A percentile compares a stretch with the other conserved stretches of the same genome.
phyloP scores from a whole-genome alignment of 1,140 invertebrate genomes.

The Drosophila parabipectinata region DNA sequence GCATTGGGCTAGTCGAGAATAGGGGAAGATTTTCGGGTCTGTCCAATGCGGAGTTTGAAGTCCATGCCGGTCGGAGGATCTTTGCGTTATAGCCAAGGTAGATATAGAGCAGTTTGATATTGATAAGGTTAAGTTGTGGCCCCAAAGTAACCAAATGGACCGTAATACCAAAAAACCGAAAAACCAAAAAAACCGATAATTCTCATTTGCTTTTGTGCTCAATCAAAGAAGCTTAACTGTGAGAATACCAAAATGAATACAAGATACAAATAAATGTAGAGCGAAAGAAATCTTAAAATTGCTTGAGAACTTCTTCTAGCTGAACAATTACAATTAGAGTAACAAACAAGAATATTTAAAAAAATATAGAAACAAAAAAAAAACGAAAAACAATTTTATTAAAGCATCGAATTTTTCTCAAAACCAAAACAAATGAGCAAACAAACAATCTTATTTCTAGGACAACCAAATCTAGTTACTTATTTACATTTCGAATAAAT shows the following conservation, averaged over 20 bases:
- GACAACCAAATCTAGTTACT: conserved; percentile 49
- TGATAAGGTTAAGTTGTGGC: conserved; percentile 55
- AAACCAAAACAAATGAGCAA: conserved; percentile 53
- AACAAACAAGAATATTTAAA: conserved; percentile 8
- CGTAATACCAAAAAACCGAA: neutral
- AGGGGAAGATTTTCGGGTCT: conserved; percentile 77
- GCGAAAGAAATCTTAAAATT: conserved; percentile 34
- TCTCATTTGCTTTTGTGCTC: conserved; percentile 83
- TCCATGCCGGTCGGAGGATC: neutral
- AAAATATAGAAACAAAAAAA: conserved; percentile 20
- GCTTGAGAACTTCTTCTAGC: conserved; percentile 46
- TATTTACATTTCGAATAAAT: conserved; percentile 48
- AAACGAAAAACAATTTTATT: conserved; percentile 65
- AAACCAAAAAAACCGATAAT: conserved; percentile 26
- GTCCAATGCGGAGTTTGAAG: conserved; percentile 56
- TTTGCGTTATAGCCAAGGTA: conserved; percentile 42
- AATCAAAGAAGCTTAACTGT: conserved; percentile 84
- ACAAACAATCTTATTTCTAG: conserved; percentile 80
- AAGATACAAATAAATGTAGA: conserved; percentile 55
- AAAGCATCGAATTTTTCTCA: conserved; percentile 80
- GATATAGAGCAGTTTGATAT: conserved; percentile 45
- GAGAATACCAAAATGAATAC: conserved; percentile 76
- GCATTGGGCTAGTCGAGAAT: conserved; percentile 63
- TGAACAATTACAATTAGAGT: conserved; percentile 47
- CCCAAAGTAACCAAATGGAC: conserved; percentile 34